Conservation (phyloP, 1,140 invertebrate species). For the Radopholus similis region DNA sequence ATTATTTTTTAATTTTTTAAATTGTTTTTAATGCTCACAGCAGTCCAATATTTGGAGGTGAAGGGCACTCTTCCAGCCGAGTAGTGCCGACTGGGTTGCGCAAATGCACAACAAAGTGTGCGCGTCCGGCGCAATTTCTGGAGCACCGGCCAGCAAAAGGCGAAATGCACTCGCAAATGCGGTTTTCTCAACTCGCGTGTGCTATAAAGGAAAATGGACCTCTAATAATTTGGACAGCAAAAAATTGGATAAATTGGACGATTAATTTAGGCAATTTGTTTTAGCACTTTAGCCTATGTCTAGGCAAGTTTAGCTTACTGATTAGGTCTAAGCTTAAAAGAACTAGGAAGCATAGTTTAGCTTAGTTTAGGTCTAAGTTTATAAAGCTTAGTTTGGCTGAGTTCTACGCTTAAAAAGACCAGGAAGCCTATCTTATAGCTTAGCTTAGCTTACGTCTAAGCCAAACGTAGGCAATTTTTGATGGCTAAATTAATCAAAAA, state of each 20-base stretch:
- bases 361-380: no score
- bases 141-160: background rate
- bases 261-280: background rate
- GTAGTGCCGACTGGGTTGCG: background rate
- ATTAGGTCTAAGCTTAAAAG: no score
- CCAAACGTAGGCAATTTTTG: no score
- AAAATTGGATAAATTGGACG: background rate
- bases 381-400: no score
- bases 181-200: conserved; percentile 4
- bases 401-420: no score
- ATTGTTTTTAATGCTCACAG: background rate
- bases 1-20: background rate
- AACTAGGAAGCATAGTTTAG: no score
- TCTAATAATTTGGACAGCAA: background rate
- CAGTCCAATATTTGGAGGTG: conserved; percentile 3
- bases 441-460: no score
- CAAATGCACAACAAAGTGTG: conserved; percentile 2
- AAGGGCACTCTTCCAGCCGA: conserved; percentile 7
- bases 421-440: no score
- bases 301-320: no score
- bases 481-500: no score
- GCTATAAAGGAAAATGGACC: background rate
- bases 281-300: no score
- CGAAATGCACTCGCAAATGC: conserved; percentile 15
- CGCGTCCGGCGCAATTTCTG: background rate